Evolutionary conservation across 2,888 invertebrate species (phyloP).

Genomic region (Meteorus cinctellus): DNA sequence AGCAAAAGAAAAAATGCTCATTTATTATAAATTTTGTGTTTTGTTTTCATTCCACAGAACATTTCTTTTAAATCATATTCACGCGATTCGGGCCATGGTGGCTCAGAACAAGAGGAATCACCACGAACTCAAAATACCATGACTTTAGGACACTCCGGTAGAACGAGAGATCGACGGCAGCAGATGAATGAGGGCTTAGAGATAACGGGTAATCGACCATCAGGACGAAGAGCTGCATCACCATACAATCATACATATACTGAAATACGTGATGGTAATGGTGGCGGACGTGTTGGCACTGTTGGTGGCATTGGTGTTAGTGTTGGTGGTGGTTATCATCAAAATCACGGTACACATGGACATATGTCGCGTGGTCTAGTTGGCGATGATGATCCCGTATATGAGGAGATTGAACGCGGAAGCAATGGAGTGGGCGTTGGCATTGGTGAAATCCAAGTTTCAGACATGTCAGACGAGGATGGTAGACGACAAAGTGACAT

Average conservation of each 20-base stretch:
- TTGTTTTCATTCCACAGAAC: conserved; percentile 77
- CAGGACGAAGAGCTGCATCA: conserved; percentile 74
- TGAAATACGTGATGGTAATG: conserved; percentile 78
- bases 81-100: conserved; percentile 79
- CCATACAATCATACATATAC: conserved; percentile 86
- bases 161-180: conserved; percentile 58
- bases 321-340: conserved; percentile 45
- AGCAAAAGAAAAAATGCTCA: background rate
- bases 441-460: conserved; percentile 80
- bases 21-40: conserved; percentile 13
- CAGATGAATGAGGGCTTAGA: conserved; percentile 68
- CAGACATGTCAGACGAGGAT: conserved; percentile 87
- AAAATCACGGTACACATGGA: conserved; percentile 74
- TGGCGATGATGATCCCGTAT: conserved; percentile 82
- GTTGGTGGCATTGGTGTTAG: conserved; percentile 56
- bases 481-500: conserved; percentile 83
- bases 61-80: conserved; percentile 89
- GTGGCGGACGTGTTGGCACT: conserved; percentile 62
- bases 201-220: conserved; percentile 72
- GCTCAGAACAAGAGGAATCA: conserved; percentile 81
- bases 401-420: conserved; percentile 84
- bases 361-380: conserved; percentile 69
- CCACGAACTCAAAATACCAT: conserved; percentile 77
- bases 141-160: conserved; percentile 69
- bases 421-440: conserved; percentile 54